A percentile compares a stretch with the other conserved stretches of the same genome.
phyloP scores from a whole-genome alignment of 2,797 vertebrate genomes.

The Austrolebias charrua region DNA sequence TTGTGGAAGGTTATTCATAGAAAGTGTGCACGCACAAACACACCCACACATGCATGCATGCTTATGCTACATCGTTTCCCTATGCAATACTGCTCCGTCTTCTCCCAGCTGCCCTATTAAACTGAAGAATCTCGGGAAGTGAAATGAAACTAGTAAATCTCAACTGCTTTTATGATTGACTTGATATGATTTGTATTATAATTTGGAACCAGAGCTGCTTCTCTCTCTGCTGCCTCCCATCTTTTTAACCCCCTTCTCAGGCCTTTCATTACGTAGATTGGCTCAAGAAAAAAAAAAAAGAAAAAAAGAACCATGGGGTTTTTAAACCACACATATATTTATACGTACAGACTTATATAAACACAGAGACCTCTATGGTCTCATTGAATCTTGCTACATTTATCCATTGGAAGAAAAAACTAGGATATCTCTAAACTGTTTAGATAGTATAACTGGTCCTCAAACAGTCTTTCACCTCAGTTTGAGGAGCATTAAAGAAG shows the following conservation, averaged over 20 bases:
- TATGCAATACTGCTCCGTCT: conserved; percentile 61
- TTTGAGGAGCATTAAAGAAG: conserved; percentile 25
- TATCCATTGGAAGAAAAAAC: conserved; percentile 21
- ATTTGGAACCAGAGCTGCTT: conserved; percentile 72
- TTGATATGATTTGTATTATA: conserved; percentile 83
- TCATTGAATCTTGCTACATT: neutral
- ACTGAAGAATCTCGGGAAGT: conserved; percentile 78
- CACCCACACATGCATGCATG: conserved; percentile 26
- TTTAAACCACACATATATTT: conserved; percentile 42
- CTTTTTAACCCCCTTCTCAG: conserved; percentile 52
- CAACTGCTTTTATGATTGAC: conserved; percentile 80
- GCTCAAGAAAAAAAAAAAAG: conserved; percentile 57
- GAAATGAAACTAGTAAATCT: conserved; percentile 83
- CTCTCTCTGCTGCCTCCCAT: conserved; percentile 53
- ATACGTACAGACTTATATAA: conserved; percentile 23
- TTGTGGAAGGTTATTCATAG: conserved; percentile 70
- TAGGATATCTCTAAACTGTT: conserved; percentile 22
- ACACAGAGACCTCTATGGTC: conserved; percentile 10
- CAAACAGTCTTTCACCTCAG: conserved; percentile 23
- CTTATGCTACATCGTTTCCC: conserved; percentile 67
- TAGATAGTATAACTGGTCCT: conserved; percentile 13
- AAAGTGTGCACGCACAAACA: conserved; percentile 19
- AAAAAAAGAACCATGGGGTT: conserved; percentile 46
- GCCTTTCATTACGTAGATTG: conserved; percentile 78
- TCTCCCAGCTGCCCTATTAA: conserved; percentile 79